Conservation (phyloP, 2,797 vertebrate species). For the Jordanella pulchra region DNA sequence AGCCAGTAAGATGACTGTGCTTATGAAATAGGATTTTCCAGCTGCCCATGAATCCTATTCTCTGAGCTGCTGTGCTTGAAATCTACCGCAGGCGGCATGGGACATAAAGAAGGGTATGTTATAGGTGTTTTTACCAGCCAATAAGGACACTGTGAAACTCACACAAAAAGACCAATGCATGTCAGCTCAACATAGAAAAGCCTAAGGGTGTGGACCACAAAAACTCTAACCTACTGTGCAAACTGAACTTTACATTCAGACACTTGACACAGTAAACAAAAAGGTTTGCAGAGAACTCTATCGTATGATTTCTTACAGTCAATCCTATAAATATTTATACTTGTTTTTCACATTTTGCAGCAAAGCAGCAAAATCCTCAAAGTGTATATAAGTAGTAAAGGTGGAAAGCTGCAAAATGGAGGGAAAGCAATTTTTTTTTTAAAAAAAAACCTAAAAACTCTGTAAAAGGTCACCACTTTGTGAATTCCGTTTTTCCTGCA, state of each 20-base stretch:
- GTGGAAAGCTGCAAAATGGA: background rate
- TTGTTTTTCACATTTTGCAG: background rate
- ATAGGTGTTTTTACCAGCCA: background rate
- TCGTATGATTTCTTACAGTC: background rate
- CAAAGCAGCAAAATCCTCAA: background rate
- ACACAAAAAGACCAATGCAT: background rate
- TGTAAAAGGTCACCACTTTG: background rate
- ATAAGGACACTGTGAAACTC: background rate
- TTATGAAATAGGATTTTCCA: conserved; percentile 23
- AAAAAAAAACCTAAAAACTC: no score
- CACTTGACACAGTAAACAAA: background rate
- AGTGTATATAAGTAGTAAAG: no score
- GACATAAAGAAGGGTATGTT: background rate
- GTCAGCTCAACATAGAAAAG: background rate
- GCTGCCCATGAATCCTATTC: background rate
- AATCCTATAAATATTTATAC: background rate
- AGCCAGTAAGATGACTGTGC: conserved; percentile 24
- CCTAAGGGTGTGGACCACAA: background rate
- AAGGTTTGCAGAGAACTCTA: background rate
- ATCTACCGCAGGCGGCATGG: background rate
- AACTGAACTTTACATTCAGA: conserved; percentile 6
- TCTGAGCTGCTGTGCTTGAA: background rate
- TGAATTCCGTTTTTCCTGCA: background rate
- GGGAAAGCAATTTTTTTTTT: no score
- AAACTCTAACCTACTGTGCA: background rate